Base-by-base conservation (phyloP, 2,113 vertebrate genomes). In the Notothenia rossii region DNA sequence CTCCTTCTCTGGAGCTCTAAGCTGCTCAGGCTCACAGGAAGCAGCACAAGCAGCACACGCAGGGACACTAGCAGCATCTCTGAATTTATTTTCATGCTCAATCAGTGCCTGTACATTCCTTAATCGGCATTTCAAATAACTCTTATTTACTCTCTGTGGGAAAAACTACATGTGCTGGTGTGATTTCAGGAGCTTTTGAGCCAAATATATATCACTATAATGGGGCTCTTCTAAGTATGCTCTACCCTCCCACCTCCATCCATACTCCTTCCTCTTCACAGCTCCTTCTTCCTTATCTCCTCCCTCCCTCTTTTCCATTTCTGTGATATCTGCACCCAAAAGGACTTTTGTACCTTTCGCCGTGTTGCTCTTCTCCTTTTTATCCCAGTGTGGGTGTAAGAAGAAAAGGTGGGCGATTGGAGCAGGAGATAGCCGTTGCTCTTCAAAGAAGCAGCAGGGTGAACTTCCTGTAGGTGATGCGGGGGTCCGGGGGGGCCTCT, bases 381-480 rank as follows among this genome's bases (percentile, higher is more conserved):
- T 33, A 10, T 75, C 64, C 7, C 22, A 63, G 71, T 60, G 66
- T 67, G 74, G 69, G 59, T 33, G 81, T 10, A 75, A 29, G 51
- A 43, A 65, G 46, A 72, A 25, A 15, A 13, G 25, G 40, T 50
- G 67, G 45, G 36, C 22, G 36, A 69, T 36, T 69, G 20, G 53
- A 54, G 11, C 12, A 43, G 75, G 43, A 46, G 59, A 7, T 46
- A 11, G 22, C 15, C 54, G 8, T 49, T 58, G 55, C 22, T 72
- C 25, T 20, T 72, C 49, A 70, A 15, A 62, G 58, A 66, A 36
- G 75, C n/a, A 36, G 75, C 25, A 68, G 66, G 6, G n/a, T 62
- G 14, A 68, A 64, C 20, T 22, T 61, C 14, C 63, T 75, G 67
- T 56, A 18, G 46, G 36, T 45, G n/a, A 13, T 40, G 63, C 45